A percentile compares a stretch with the other conserved stretches of the same genome.
phyloP scores from a whole-genome alignment of 2,888 invertebrate genomes.

The Glaucopsyche alexis region DNA sequence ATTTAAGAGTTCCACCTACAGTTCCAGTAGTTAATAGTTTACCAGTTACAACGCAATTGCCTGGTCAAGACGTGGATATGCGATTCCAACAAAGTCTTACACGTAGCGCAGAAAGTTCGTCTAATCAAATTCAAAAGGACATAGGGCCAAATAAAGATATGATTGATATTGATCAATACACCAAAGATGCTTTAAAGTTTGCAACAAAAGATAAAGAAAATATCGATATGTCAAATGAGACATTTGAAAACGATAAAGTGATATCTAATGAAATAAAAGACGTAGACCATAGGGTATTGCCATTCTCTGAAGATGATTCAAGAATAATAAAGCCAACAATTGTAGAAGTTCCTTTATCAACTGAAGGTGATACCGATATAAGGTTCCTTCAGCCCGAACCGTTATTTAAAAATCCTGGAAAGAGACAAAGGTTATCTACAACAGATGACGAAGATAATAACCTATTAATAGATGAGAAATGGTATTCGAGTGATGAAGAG shows the following conservation, averaged over 20 bases:
- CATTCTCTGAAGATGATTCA: slow-evolving; percentile 61
- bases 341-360: slow-evolving; percentile 48
- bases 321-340: slow-evolving; percentile 45
- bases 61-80: slow-evolving; percentile 75
- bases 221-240: slow-evolving; percentile 66
- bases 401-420: slow-evolving; percentile 70
- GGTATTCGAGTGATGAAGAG: slow-evolving; percentile 91
- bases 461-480: slow-evolving; percentile 81
- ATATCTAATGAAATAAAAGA: slow-evolving; percentile 63
- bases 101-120: slow-evolving; percentile 46
- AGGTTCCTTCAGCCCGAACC: slow-evolving; percentile 71
- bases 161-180: slow-evolving; percentile 77
- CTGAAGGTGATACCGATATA: slow-evolving; percentile 71
- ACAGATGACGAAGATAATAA: slow-evolving; percentile 82
- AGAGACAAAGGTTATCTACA: slow-evolving; percentile 70
- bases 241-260: slow-evolving; percentile 57
- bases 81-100: slow-evolving; percentile 61
- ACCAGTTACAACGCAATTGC: slow-evolving; percentile 54
- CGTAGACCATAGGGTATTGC: slow-evolving; percentile 73
- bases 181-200: slow-evolving; percentile 76
- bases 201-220: slow-evolving; percentile 73
- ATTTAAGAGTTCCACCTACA: slow-evolving; percentile 69
- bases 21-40: slow-evolving; percentile 51
- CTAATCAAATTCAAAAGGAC: slow-evolving; percentile 49
- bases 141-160: slow-evolving; percentile 59